Conservation (phyloP, 2,113 vertebrate species). For the Heliornis fulica region DNA sequence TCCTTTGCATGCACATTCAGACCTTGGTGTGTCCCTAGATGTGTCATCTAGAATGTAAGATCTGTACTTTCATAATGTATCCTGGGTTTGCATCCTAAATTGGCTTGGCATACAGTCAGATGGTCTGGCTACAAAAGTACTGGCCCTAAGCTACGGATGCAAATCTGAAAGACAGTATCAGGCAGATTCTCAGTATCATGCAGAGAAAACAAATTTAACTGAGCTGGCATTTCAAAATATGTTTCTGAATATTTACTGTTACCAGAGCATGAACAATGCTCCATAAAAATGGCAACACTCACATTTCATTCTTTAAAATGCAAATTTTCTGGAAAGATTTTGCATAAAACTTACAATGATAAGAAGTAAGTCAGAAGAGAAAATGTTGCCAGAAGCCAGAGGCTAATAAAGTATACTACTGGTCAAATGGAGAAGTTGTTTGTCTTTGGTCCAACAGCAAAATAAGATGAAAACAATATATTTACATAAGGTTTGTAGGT, state of each 20-base stretch:
- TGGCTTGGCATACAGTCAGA: neutral
- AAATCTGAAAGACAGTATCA: neutral
- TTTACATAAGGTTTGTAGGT: neutral
- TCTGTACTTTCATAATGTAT: neutral
- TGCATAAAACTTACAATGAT: neutral
- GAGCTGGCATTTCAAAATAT: neutral
- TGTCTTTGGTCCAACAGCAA: neutral
- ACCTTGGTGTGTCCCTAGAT: neutral
- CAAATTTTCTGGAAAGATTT: neutral
- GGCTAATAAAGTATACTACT: conserved; percentile 2
- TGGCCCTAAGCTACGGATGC: neutral
- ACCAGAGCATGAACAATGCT: neutral
- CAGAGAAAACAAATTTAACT: neutral
- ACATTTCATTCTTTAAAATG: neutral
- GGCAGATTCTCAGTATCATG: neutral
- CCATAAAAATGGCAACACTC: neutral
- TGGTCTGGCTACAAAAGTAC: too few species aligned
- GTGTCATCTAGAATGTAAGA: neutral
- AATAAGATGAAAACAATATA: neutral
- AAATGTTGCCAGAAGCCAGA: neutral
- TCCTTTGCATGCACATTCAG: neutral
- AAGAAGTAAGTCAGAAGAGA: neutral
- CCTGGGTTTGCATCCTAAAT: neutral
- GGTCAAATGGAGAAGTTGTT: neutral
- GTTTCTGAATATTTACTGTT: neutral